A percentile compares a stretch with the other conserved stretches of the same genome.
Conservation (phyloP, 2,113 vertebrate genomes). For the Gulo gulo region DNA sequence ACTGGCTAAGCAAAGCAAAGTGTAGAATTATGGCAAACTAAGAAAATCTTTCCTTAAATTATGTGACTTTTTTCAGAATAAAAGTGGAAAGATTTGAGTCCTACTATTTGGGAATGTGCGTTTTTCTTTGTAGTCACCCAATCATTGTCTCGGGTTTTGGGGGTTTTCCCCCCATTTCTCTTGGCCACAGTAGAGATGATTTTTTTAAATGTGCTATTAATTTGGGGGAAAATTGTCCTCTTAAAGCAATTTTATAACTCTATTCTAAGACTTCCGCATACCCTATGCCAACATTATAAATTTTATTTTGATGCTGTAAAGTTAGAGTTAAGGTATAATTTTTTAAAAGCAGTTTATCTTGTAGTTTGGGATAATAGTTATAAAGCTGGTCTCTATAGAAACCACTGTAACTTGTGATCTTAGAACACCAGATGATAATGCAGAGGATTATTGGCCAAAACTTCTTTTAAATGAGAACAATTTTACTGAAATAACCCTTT, state of each 20-base stretch:
- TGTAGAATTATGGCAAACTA: slow-evolving; percentile 46
- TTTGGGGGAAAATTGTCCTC: neutral
- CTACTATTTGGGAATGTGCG: neutral
- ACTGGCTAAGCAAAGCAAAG: slow-evolving; percentile 30
- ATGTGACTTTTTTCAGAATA: neutral
- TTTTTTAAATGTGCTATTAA: slow-evolving; percentile 25
- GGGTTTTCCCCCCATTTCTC: neutral
- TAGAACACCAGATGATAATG: slow-evolving; percentile 54
- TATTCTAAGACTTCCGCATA: slow-evolving; percentile 17
- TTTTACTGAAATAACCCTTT: slow-evolving; percentile 51
- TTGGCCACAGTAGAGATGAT: neutral
- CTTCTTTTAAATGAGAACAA: slow-evolving; percentile 61
- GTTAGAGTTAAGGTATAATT: slow-evolving; percentile 57
- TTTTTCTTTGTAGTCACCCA: neutral
- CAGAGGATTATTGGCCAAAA: slow-evolving; percentile 64
- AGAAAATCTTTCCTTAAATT: slow-evolving; percentile 41
- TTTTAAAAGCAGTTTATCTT: slow-evolving; percentile 51
- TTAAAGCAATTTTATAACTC: slow-evolving; percentile 19
- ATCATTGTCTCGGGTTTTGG: neutral
- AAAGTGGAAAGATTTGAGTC: neutral
- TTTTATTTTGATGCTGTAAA: slow-evolving; percentile 59
- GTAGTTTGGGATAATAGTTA: slow-evolving; percentile 65
- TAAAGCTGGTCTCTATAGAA: slow-evolving; percentile 60
- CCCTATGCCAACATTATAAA: slow-evolving; percentile 54
- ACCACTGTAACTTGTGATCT: slow-evolving; percentile 65